Conservation (phyloP, 2,113 vertebrate species). For the Euleptes europaea region DNA sequence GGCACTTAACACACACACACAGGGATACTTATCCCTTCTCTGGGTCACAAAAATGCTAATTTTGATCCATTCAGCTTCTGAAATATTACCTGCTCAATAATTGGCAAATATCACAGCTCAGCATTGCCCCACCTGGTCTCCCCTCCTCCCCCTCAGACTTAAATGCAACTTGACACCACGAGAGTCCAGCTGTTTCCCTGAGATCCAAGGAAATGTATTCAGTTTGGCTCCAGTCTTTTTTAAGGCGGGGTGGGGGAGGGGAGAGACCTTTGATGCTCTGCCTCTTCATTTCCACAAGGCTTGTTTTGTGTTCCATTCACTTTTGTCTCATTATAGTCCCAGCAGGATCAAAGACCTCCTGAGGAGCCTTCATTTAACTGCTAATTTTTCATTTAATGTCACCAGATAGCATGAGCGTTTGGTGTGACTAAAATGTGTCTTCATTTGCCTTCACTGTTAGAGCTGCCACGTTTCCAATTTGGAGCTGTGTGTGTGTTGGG, state of each 20-base stretch:
- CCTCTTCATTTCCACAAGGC: conserved; percentile 20
- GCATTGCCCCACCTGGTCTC: background rate
- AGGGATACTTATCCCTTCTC: background rate
- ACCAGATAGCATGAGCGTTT: conserved; percentile 9
- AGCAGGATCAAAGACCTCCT: conserved; percentile 12
- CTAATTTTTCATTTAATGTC: conserved; percentile 40
- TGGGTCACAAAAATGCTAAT: background rate
- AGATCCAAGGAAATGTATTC: background rate
- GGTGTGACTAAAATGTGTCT: conserved; percentile 2
- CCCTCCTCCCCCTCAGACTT: background rate
- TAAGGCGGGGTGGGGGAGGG: too few relatives aligned
- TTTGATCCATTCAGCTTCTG: background rate
- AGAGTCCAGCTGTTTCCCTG: background rate
- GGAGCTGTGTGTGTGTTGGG: background rate
- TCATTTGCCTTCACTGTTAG: conserved; percentile 17
- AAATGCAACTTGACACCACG: background rate
- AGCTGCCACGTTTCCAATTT: background rate
- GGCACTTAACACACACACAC: too few relatives aligned
- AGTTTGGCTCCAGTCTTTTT: background rate
- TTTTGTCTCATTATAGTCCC: conserved; percentile 21
- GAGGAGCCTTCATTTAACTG: conserved; percentile 2
- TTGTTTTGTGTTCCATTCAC: background rate
- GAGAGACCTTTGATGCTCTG: conserved; percentile 13
- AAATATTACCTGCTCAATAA: background rate
- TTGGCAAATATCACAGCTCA: background rate